Percentiles rank a stretch among this genome's conserved stretches.
phyloP scores from a whole-genome alignment of 2,888 invertebrate genomes.

The Meganola albula region DNA sequence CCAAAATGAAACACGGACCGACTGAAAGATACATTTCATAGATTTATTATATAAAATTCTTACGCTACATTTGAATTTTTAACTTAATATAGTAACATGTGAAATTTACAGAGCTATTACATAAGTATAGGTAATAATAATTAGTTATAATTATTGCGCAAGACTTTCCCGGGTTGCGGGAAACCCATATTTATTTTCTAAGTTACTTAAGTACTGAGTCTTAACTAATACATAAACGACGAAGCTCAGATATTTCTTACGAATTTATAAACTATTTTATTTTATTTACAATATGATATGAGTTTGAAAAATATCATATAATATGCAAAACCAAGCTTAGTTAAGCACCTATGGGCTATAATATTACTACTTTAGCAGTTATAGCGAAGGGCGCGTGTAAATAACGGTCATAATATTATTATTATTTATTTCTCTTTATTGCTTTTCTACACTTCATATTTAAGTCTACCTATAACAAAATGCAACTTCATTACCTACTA shows the following conservation, averaged over 20 bases:
- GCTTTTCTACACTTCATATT: conserved; percentile 25
- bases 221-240: conserved; percentile 68
- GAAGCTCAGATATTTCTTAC: conserved; percentile 75
- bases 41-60: conserved; percentile 78
- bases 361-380: conserved; percentile 32
- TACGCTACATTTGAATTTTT: conserved; percentile 68
- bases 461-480: conserved; percentile 29
- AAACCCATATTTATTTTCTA: conserved; percentile 58
- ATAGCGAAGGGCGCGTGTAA: conserved; percentile 28
- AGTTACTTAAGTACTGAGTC: conserved; percentile 63
- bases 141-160: conserved; percentile 76
- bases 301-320: conserved; percentile 52
- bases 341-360: conserved; percentile 56
- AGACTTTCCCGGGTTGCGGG: conserved; percentile 53
- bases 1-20: conserved; percentile 45
- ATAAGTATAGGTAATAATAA: conserved; percentile 70
- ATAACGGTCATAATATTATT: conserved; percentile 26
- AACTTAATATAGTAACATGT: conserved; percentile 75
- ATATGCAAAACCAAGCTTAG: conserved; percentile 54
- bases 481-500: conserved; percentile 25
- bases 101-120: conserved; percentile 73
- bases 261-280: conserved; percentile 60
- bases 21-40: conserved; percentile 72
- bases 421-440: no score
- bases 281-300: conserved; percentile 74